These are phyloP conservation scores for Dermochelys coriacea DNA, from an alignment of 2,797 vertebrate species.

Conservation along the genomic window DNA sequence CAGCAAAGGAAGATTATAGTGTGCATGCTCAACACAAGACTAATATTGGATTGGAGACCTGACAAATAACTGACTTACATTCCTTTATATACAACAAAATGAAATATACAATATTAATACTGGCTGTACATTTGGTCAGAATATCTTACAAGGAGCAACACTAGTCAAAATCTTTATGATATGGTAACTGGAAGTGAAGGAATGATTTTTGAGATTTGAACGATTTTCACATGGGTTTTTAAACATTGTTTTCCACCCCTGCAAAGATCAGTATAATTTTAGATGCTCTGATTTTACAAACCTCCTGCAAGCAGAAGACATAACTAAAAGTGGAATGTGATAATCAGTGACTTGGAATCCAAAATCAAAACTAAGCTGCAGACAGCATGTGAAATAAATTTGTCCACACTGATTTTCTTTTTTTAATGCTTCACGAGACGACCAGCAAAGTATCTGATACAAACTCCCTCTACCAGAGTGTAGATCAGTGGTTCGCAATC, in stretches of 20 bases:
- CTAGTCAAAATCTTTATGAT: background rate
- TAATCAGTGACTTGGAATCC: conserved; percentile 45
- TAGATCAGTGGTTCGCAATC: background rate
- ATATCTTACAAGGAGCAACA: conserved; percentile 49
- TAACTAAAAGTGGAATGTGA: conserved; percentile 1
- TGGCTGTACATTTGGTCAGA: conserved; percentile 70
- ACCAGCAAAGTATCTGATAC: conserved; percentile 5
- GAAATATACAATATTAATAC: conserved; percentile 74
- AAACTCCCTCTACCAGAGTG: conserved; percentile 18
- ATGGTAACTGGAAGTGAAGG: accelerated
- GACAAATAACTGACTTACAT: conserved; percentile 70
- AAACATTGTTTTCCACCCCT: background rate
- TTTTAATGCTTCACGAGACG: conserved; percentile 36
- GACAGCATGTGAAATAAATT: conserved; percentile 7
- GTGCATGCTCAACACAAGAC: conserved; percentile 80
- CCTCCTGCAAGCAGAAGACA: conserved; percentile 9
- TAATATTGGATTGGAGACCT: conserved; percentile 63
- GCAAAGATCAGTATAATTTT: background rate
- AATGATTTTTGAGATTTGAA: background rate
- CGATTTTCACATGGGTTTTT: background rate
- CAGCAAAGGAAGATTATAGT: conserved; percentile 76
- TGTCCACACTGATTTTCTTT: background rate
- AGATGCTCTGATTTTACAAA: background rate
- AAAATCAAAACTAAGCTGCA: conserved; percentile 12
- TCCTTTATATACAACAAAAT: conserved; percentile 81